A percentile compares a stretch with the other conserved stretches of the same genome.
These are phyloP conservation scores for Halcyon senegalensis DNA, from an alignment of 2,113 vertebrate species.

Conservation along the genomic window DNA sequence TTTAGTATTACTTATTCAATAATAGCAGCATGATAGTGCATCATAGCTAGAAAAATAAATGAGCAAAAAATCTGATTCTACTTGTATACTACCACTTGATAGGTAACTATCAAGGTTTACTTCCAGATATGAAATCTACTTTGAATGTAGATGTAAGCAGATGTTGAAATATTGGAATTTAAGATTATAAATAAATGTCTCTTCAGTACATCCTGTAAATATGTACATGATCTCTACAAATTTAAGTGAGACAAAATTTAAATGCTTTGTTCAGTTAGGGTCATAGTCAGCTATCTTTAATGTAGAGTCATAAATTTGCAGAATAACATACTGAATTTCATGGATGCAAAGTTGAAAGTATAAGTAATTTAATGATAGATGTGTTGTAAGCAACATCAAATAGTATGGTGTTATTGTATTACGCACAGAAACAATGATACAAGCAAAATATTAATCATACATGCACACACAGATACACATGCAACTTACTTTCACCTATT, in stretches of 20 bases:
- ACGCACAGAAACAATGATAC: neutral
- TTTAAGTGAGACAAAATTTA: neutral
- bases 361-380: neutral
- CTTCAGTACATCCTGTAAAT: neutral
- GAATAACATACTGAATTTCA: neutral
- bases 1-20: neutral
- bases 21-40: neutral
- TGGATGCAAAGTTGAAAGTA: neutral
- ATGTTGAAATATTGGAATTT: neutral
- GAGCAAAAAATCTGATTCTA: neutral
- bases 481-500: neutral
- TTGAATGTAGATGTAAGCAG: neutral
- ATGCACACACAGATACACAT: neutral
- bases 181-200: neutral
- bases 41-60: neutral
- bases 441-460: neutral
- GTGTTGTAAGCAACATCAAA: neutral
- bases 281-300: neutral
- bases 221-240: neutral
- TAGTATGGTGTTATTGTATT: neutral
- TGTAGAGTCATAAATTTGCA: neutral
- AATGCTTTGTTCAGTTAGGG: neutral
- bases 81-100: neutral
- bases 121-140: neutral
- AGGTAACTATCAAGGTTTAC: neutral